phyloP scores from a whole-genome alignment of 92 coral and sea anemone species.

The Actinernus sp. region DNA sequence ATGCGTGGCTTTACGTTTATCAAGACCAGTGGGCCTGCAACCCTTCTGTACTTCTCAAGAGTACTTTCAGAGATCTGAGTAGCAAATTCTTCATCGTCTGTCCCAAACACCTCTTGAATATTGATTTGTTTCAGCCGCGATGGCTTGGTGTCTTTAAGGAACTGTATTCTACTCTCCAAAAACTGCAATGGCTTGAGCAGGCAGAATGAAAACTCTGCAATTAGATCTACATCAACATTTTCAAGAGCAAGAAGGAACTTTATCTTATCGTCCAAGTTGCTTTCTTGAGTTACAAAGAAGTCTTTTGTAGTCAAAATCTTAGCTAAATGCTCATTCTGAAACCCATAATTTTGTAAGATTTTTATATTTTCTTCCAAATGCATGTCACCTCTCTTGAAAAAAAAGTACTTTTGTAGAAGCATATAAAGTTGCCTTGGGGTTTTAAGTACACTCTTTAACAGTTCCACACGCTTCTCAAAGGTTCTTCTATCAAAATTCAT shows the following conservation, averaged over 20 bases:
- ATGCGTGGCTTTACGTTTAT: background rate
- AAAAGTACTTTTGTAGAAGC: conserved; percentile 77
- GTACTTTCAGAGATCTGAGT: conserved; percentile 69
- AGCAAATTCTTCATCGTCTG: conserved; percentile 70
- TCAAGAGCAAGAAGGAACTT: conserved; percentile 69
- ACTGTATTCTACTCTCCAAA: conserved; percentile 71
- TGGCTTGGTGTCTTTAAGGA: conserved; percentile 70
- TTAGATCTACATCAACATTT: conserved; percentile 65
- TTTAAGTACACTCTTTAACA: conserved; percentile 75
- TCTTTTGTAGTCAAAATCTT: conserved; percentile 72
- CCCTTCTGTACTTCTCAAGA: conserved; percentile 53
- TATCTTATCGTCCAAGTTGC: conserved; percentile 70
- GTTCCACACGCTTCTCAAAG: conserved; percentile 65
- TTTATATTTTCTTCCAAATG: conserved; percentile 71
- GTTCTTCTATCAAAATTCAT: conserved; percentile 69
- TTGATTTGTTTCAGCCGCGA: conserved; percentile 46
- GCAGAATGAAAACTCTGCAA: conserved; percentile 67
- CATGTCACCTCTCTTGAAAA: conserved; percentile 76
- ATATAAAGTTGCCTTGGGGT: conserved; percentile 85
- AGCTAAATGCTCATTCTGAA: conserved; percentile 85
- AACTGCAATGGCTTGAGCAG: conserved; percentile 72
- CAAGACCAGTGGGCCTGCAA: conserved; percentile 1
- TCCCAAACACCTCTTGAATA: conserved; percentile 65
- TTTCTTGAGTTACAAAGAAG: conserved; percentile 75
- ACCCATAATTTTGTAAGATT: conserved; percentile 57